phyloP scores from a whole-genome alignment of 2,113 vertebrate species.

The Tetraodon nigroviridis region DNA sequence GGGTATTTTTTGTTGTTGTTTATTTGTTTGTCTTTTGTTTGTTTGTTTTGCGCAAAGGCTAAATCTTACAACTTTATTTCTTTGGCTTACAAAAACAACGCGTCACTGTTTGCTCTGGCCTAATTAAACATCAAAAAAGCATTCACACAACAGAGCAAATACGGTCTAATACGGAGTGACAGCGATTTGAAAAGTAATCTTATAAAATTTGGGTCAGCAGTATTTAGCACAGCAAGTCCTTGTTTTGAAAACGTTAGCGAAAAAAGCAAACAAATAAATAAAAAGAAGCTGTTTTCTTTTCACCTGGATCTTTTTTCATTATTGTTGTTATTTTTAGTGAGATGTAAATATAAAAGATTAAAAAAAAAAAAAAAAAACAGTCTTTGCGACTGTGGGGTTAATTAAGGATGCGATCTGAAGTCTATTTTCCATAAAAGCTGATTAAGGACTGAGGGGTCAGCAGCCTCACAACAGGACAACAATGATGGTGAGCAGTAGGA shows the following conservation, averaged over 20 bases:
- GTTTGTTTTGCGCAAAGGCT: too few species aligned
- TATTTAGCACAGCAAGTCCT: slow-evolving; percentile 18
- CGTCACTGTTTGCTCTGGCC: too few species aligned
- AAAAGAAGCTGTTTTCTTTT: slow-evolving; percentile 24
- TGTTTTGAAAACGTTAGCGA: slow-evolving; percentile 12
- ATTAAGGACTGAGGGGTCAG: slow-evolving; percentile 60
- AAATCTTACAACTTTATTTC: too few species aligned
- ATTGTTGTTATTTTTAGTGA: slow-evolving; percentile 36
- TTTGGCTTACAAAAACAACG: too few species aligned
- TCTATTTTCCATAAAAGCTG: slow-evolving; percentile 48
- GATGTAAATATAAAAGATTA: slow-evolving; percentile 39
- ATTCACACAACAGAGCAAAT: too few species aligned
- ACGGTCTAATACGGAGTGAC: too few species aligned
- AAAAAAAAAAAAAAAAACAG: slow-evolving; percentile 45
- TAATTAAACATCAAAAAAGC: too few species aligned
- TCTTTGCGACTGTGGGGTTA: slow-evolving; percentile 53
- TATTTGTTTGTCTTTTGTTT: background rate
- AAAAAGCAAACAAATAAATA: slow-evolving; percentile 33
- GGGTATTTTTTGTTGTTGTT: background rate
- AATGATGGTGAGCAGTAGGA: slow-evolving; percentile 54
- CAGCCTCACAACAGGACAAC: slow-evolving; percentile 53
- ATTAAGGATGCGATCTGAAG: slow-evolving; percentile 65
- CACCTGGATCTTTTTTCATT: slow-evolving; percentile 47
- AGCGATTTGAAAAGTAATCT: too few species aligned
- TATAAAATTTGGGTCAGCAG: slow-evolving; percentile 3